A percentile compares a stretch with the other conserved stretches of the same genome.
Evolutionary conservation across 2,888 invertebrate genomes (phyloP).

Genomic region (Melikaiella ostensackeni): DNA sequence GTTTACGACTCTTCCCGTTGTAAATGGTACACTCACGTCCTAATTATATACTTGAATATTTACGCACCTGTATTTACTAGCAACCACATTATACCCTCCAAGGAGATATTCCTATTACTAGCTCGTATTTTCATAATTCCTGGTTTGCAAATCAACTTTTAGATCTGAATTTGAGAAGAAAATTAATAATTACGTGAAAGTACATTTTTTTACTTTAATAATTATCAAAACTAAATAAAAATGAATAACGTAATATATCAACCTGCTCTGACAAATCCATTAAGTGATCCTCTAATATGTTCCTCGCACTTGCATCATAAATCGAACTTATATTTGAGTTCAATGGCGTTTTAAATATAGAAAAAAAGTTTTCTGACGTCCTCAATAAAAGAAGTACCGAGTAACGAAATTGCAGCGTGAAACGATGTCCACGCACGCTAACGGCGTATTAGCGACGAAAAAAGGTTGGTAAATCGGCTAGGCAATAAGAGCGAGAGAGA

Average conservation of each 20-base stretch:
- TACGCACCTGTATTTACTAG: conserved; percentile 6
- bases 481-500: conserved; percentile 45
- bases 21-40: conserved; percentile 20
- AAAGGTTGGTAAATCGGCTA: conserved; percentile 43
- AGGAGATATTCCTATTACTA: not conserved
- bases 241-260: not conserved
- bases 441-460: conserved; percentile 68
- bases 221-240: not conserved
- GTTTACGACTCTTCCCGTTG: conserved; percentile 8
- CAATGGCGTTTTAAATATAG: not conserved
- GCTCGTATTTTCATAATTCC: conserved; percentile 5
- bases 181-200: not conserved
- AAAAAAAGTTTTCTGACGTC: not conserved
- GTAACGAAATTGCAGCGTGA: conserved; percentile 69
- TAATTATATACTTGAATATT: conserved; percentile 23
- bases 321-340: not conserved
- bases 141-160: not conserved
- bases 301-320: not conserved
- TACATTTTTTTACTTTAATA: not conserved
- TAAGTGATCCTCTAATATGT: not conserved
- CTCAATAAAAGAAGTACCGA: conserved; percentile 16
- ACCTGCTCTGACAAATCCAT: conserved; percentile 1
- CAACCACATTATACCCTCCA: not conserved
- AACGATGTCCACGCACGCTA: conserved; percentile 71
- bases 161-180: not conserved